Base-by-base conservation (phyloP, 2,888 invertebrate species). In the Drepanosiphum platanoidis region DNA sequence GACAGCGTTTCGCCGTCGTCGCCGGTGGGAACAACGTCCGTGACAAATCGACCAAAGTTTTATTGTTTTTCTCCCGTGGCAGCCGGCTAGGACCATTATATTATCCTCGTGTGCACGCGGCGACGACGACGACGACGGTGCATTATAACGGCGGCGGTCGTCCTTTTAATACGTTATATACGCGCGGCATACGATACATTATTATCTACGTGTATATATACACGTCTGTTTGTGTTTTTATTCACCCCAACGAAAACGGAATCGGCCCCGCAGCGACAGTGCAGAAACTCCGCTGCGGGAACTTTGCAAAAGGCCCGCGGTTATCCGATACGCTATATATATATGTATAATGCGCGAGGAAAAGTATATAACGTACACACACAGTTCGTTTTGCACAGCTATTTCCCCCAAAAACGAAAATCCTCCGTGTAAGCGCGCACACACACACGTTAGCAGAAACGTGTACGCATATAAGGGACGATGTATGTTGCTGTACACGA, bases 21-120 rank as follows among this genome's bases (percentile, higher is more conserved):
- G 27, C 52, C 39, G 13, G 82, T 42, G 83, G 46, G 66, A 83
- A 83, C 74, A 34, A 74, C 74, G 42, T 5, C 4, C 64, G 36
- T 74, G 83, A 83, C 83, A 74, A 74, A 83, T 83, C 74, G 34
- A 74, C 64, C 46, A 46, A 64, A 83, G 74, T 83, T 74, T 74
- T 72, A 74, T 83, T 82, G 74, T 74, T 74, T 83, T 83, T 64
- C 64, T 32, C 46, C 74, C 42, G 61, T 42, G 30, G 30, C 77
- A 22, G 32, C 52, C 15, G 52, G 46, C 64, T 32, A 52, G n/a
- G 39, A 42, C 80, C 46, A 80, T 80, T 52, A 68, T 18, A 1
- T 3, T 22, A 15, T 70, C 58, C 58, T n/a, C 61, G 61, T n/a
- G 61, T 11, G n/a, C 46, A 27, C 32, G 30, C 34, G 9, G 52